A percentile compares a stretch with the other conserved stretches of the same genome.
These are phyloP conservation scores for Adrianichthys oophorus DNA, from an alignment of 2,797 vertebrate species.

Conservation along the genomic window DNA sequence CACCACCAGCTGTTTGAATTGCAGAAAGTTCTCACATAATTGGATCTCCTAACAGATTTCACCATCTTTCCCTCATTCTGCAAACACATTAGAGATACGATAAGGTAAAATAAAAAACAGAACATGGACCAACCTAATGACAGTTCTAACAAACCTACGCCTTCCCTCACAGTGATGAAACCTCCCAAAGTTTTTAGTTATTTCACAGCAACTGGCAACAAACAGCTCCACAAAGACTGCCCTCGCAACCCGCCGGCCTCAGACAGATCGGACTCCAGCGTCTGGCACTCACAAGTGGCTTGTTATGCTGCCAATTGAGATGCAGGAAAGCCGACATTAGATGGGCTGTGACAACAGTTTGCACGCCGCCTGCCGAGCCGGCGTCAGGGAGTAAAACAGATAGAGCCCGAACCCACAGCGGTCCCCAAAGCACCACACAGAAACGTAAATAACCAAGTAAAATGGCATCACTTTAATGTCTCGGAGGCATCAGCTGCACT, in stretches of 20 bases:
- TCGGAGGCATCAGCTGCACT: conserved; percentile 56
- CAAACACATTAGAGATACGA: too few species aligned
- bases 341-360: conserved; percentile 33
- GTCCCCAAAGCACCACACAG: conserved; percentile 53
- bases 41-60: too few species aligned
- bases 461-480: conserved; percentile 74
- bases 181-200: conserved; percentile 19
- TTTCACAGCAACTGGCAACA: conserved; percentile 13
- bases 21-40: too few species aligned
- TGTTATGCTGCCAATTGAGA: conserved; percentile 29
- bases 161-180: too few species aligned
- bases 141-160: too few species aligned
- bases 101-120: too few species aligned
- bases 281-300: conserved; percentile 30
- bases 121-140: too few species aligned
- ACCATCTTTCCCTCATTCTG: too few species aligned
- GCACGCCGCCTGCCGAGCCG: conserved; percentile 14
- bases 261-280: conserved; percentile 37
- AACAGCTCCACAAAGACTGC: conserved; percentile 22
- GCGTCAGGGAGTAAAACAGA: conserved; percentile 41
- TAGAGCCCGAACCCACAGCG: conserved; percentile 34
- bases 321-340: conserved; percentile 47
- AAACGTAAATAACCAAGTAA: conserved; percentile 73
- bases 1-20: too few species aligned
- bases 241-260: conserved; percentile 14